phyloP scores from a whole-genome alignment of 2,113 vertebrate genomes.

The Brachypteracias leptosomus region DNA sequence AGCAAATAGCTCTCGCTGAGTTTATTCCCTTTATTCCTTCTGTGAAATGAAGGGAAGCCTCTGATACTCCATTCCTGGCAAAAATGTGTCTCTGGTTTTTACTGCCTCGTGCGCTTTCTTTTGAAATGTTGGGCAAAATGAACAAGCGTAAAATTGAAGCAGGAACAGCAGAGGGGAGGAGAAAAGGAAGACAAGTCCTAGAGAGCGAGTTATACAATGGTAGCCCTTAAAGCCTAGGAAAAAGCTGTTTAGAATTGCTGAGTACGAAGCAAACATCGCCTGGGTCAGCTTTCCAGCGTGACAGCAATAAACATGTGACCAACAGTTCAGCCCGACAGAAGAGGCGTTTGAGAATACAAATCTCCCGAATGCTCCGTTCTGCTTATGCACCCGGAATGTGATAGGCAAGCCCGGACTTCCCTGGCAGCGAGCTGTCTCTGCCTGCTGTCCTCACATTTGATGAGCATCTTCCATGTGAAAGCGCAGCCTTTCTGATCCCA shows the following conservation, averaged over 20 bases:
- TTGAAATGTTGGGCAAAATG: not conserved
- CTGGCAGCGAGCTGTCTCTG: not conserved
- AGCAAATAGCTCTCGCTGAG: not conserved
- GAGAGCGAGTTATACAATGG: not conserved
- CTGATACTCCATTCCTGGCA: not conserved
- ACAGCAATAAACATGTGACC: not conserved
- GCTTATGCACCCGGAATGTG: not conserved
- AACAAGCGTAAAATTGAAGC: not conserved
- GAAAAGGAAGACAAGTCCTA: not conserved
- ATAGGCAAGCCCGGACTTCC: not conserved
- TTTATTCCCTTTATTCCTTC: not conserved
- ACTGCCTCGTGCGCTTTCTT: not conserved
- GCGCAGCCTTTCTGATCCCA: not conserved
- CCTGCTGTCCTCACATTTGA: not conserved
- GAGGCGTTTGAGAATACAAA: not conserved
- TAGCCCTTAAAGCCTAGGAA: not conserved
- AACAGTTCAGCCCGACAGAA: not conserved
- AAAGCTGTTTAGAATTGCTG: not conserved
- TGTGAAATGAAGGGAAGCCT: not conserved
- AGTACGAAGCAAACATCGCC: not conserved
- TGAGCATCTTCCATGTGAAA: not conserved
- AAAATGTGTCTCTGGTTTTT: not conserved
- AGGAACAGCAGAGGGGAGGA: not conserved
- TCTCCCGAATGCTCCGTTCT: fast-evolving
- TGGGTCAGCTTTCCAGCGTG: not conserved